Conservation (phyloP, 2,113 vertebrate species). For the Rhadina sibilatrix region DNA sequence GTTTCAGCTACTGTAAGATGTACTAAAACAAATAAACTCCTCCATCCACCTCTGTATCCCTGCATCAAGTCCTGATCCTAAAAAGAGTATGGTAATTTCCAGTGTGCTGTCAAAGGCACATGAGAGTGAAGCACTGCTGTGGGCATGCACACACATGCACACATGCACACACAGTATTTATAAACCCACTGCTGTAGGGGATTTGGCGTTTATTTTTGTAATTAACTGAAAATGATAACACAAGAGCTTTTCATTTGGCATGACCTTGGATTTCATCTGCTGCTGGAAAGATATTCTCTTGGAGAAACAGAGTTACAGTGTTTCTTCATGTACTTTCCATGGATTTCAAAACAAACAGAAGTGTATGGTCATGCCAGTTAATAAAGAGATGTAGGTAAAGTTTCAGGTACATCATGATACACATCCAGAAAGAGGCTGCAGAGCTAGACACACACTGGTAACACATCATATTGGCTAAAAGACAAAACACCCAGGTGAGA, state of each 20-base stretch:
- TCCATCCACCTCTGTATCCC: neutral
- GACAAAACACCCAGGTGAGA: neutral
- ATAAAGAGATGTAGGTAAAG: conserved; percentile 25
- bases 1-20: neutral
- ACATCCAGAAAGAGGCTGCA: neutral
- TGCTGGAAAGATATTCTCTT: conserved; percentile 50
- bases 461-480: neutral
- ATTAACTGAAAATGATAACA: conserved; percentile 75
- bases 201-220: conserved; percentile 67
- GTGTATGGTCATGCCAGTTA: neutral
- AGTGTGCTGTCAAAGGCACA: neutral
- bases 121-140: neutral
- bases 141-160: neutral
- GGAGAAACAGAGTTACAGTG: conserved; percentile 49
- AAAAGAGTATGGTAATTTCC: neutral
- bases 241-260: conserved; percentile 40
- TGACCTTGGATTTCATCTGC: conserved; percentile 42
- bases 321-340: neutral
- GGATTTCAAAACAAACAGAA: conserved; percentile 69
- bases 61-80: neutral
- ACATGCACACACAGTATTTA: neutral
- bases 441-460: neutral
- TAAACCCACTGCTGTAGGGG: conserved; percentile 28
- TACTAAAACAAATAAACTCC: neutral
- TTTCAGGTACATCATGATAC: neutral